Evolutionary conservation across 2,888 invertebrate species (phyloP), one percentile per base, ranked within the genome.

Genomic region (Heteromurus nitidus): DNA sequence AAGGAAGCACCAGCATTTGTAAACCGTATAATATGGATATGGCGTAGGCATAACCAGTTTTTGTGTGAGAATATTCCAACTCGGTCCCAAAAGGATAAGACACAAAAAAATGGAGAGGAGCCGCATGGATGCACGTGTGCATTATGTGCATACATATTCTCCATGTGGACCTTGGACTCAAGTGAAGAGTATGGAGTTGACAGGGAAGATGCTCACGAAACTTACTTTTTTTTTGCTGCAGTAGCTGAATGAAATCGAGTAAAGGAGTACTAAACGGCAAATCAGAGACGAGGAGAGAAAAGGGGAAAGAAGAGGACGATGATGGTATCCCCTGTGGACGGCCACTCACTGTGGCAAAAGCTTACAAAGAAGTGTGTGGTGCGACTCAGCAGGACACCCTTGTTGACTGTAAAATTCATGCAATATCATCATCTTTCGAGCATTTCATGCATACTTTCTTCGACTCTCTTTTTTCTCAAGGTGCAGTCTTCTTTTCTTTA

Each of bases 311-410:
- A 62, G 70, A 62, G 36, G 74, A 60, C 28, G 50, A 20, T 24
- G 44, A 18, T 70, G 70, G 31, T 73, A 70, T 74, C 65, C 74
- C 42, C 42, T 42, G 47, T 55, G 55, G 24, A 55, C 55, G 74
- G 16, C 64, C 53, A 16, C 36, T 53, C 42, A 50, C 31, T 28
- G 28, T 20, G 62, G 20, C 22, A 42, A 24, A 20, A 11, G 36
- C 28, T 42, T 16, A 58, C 3, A 42, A 62, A 36, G 18, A 30
- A 28, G 60, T 53, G 9, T 18, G 53, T 60, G 7, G 64, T 11
- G 36, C n/a, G 24, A n/a, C n/a, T n/a, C n/a, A 58, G 60, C 31
- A 60, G 30, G 64, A 44, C 42, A 22, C 64, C 67, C 47, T 26
- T 44, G 50, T 47, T 5, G n/a, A 28, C 50, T 28, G 50, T 50